Conservation (phyloP, 92 coral and sea anemone genomes). For the Hydrozoanthus gracilis region DNA sequence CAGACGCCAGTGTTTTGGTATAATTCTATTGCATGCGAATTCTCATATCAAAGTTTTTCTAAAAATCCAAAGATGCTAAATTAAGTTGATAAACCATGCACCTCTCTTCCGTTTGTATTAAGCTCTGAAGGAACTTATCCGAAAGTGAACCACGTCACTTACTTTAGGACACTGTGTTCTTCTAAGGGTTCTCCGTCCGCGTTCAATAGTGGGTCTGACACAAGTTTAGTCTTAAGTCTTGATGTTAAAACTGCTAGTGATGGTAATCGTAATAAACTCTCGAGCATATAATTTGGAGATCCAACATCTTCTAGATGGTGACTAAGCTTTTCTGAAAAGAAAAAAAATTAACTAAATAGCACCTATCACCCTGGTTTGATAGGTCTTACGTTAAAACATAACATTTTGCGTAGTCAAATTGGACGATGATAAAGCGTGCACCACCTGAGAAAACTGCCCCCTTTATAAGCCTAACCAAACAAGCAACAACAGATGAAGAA, state of each 20-base stretch:
- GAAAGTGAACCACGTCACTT: neutral
- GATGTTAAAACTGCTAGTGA: conserved; percentile 9
- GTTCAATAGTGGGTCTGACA: conserved; percentile 32
- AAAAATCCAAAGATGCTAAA: no score
- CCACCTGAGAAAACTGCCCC: no score
- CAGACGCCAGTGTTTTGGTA: no score
- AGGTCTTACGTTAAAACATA: neutral
- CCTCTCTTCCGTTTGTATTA: no score
- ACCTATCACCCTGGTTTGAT: neutral
- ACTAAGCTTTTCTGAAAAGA: conserved; percentile 3
- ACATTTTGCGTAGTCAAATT: no score
- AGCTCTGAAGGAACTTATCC: neutral
- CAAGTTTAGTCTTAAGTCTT: conserved; percentile 40
- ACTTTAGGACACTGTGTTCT: conserved; percentile 22
- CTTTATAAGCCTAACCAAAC: no score
- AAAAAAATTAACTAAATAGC: neutral
- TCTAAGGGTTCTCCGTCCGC: conserved; percentile 10
- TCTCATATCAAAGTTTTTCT: no score
- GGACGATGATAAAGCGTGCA: no score
- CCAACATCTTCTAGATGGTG: conserved; percentile 35
- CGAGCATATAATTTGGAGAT: conserved; percentile 9
- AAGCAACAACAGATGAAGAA: no score
- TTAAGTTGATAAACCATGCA: no score
- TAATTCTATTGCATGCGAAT: no score
- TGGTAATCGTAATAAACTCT: conserved; percentile 16